phyloP scores from a whole-genome alignment of 2,888 invertebrate species.

The Platycnemis pennipes region DNA sequence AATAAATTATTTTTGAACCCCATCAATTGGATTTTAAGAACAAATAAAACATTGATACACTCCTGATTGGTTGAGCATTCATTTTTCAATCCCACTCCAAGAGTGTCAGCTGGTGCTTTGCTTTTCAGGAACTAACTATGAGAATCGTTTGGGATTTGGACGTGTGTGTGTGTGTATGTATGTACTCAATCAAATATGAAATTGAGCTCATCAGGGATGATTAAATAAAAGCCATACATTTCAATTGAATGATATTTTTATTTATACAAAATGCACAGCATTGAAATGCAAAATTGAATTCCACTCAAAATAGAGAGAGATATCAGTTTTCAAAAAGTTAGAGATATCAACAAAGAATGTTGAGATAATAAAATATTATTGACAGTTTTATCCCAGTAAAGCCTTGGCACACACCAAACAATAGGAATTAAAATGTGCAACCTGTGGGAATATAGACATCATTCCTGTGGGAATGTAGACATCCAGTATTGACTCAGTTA shows the following conservation, averaged over 20 bases:
- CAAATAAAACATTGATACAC: no score
- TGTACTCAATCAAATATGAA: neutral
- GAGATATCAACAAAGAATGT: neutral
- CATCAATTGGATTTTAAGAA: no score
- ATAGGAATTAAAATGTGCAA: slow-evolving; percentile 5
- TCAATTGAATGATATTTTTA: neutral
- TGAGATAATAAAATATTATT: neutral
- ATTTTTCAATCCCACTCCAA: no score
- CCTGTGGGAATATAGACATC: neutral
- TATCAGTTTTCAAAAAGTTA: neutral
- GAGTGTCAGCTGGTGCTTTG: no score
- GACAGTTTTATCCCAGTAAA: neutral
- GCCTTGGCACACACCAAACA: neutral
- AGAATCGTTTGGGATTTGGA: no score
- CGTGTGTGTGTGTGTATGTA: no score
- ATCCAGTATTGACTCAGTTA: neutral
- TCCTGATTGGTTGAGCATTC: no score
- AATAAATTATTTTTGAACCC: no score
- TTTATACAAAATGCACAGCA: neutral
- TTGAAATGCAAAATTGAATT: slow-evolving; percentile 17
- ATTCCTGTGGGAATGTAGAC: neutral
- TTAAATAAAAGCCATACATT: neutral
- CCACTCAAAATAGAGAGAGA: neutral
- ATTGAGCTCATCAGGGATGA: neutral
- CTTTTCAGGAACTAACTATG: no score